These are phyloP conservation scores for Drosophila niveifrons DNA, from an alignment of 2,888 invertebrate genomes.

Conservation along the genomic window DNA sequence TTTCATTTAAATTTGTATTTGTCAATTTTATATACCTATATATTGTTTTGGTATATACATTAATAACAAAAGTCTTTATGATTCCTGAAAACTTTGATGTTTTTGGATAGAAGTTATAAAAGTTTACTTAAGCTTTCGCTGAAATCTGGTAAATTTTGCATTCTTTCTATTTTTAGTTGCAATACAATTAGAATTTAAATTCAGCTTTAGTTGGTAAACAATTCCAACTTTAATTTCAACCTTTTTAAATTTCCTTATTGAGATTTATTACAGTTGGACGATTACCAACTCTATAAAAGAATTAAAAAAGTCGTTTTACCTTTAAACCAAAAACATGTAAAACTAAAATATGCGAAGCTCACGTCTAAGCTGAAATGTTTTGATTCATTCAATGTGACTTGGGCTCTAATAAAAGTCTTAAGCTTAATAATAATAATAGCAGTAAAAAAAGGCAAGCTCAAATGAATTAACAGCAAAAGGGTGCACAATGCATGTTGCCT, in stretches of 20 bases:
- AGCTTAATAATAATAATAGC: slow-evolving; percentile 26
- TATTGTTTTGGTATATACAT: too few relatives aligned
- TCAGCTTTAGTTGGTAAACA: too few relatives aligned
- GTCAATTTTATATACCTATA: too few relatives aligned
- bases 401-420: slow-evolving; percentile 11
- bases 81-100: too few relatives aligned
- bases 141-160: too few relatives aligned
- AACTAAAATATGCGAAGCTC: not conserved
- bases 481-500: slow-evolving; percentile 30
- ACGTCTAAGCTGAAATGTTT: not conserved
- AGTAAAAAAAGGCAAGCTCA: slow-evolving; percentile 3
- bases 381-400: not conserved
- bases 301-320: not conserved
- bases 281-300: not conserved
- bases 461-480: slow-evolving; percentile 54
- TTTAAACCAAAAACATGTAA: not conserved
- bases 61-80: too few relatives aligned
- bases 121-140: too few relatives aligned
- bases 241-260: not conserved
- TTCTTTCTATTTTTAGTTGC: too few relatives aligned
- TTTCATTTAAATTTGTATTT: too few relatives aligned
- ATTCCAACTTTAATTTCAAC: not conserved
- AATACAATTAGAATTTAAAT: too few relatives aligned
- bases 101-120: too few relatives aligned
- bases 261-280: not conserved